Evolutionary conservation across 2,888 invertebrate species (phyloP).

Genomic region (Drosophila picticornis): DNA sequence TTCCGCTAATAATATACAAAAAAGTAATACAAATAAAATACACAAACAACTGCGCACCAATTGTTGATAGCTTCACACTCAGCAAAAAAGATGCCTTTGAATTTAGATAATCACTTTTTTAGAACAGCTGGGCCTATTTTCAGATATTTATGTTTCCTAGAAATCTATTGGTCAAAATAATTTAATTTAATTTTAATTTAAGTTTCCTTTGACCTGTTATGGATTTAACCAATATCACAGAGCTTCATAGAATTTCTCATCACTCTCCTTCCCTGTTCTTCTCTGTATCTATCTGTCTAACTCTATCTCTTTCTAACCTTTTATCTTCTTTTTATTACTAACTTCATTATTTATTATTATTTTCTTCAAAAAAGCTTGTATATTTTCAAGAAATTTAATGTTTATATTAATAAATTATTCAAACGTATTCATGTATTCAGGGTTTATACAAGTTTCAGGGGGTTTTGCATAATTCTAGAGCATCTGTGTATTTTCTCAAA

Average conservation of each 20-base stretch:
- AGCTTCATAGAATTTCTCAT: too few species aligned
- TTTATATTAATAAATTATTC: neutral
- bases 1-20: slow-evolving; percentile 25
- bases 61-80: neutral
- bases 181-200: neutral
- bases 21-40: neutral
- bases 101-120: neutral
- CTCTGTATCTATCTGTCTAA: too few species aligned
- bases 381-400: neutral
- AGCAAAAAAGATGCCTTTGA: neutral
- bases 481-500: neutral
- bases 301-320: too few species aligned
- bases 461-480: neutral
- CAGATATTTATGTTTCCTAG: neutral
- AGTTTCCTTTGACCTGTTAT: too few species aligned
- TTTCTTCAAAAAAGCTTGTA: too few species aligned
- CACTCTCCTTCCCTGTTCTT: too few species aligned
- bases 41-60: neutral
- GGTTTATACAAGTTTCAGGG: neutral
- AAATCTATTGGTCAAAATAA: neutral
- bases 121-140: neutral
- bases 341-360: too few species aligned
- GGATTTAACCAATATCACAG: too few species aligned
- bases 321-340: too few species aligned
- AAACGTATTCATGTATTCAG: neutral